Conservation (phyloP, 2,888 invertebrate species). For the Torymus aiolomorphi region DNA sequence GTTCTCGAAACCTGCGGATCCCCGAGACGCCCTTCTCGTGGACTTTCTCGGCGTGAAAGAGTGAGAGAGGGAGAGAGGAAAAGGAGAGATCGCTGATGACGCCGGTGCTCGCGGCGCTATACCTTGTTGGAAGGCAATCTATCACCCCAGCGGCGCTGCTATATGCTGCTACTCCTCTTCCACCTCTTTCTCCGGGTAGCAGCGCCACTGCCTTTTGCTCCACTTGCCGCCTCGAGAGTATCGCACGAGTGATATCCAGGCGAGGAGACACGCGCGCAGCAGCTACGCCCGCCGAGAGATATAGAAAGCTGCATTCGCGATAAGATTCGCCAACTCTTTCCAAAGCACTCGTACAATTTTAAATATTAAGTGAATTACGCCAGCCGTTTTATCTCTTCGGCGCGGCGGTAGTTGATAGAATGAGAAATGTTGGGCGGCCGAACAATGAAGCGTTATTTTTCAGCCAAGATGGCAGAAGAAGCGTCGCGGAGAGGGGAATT, state of each 20-base stretch:
- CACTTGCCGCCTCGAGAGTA: conserved; percentile 11
- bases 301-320: background rate
- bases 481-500: background rate
- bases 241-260: background rate
- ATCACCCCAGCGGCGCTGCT: conserved; percentile 43
- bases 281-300: background rate
- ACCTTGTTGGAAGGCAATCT: conserved; percentile 60
- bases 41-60: conserved; percentile 46
- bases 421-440: conserved; percentile 25
- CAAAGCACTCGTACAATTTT: background rate
- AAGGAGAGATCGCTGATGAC: conserved; percentile 40
- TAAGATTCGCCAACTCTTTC: too few relatives aligned
- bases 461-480: background rate
- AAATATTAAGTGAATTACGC: conserved; percentile 9
- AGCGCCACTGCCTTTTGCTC: conserved; percentile 17
- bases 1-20: conserved; percentile 22
- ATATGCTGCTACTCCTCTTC: conserved; percentile 1
- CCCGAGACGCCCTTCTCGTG: conserved; percentile 5
- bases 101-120: conserved; percentile 14
- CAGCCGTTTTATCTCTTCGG: background rate
- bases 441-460: conserved; percentile 42
- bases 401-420: conserved; percentile 25
- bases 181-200: background rate
- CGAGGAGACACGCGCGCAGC: too few relatives aligned
- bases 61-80: background rate